Conservation (phyloP, 2,888 invertebrate species). For the Apotomis turbidana region DNA sequence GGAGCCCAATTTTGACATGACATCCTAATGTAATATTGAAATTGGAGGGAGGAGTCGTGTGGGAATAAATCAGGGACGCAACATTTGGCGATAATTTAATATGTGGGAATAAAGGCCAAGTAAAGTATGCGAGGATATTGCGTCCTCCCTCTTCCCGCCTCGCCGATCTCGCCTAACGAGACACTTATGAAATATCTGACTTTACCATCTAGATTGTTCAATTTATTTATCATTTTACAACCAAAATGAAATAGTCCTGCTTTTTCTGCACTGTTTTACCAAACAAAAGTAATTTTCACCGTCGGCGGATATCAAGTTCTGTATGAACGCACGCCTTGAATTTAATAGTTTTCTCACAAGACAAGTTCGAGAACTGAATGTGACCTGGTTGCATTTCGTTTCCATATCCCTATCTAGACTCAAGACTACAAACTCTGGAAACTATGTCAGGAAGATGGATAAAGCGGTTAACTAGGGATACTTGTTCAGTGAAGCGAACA, state of each 20-base stretch:
- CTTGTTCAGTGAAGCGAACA: constrained; percentile 35
- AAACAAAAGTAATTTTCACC: not conserved
- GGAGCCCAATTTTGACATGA: constrained; percentile 25
- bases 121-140: constrained; percentile 48
- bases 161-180: constrained; percentile 46
- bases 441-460: constrained; percentile 37
- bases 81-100: constrained; percentile 76
- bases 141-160: constrained; percentile 31
- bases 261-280: not conserved
- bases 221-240: constrained; percentile 36
- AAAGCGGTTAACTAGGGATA: constrained; percentile 37
- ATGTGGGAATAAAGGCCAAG: constrained; percentile 62
- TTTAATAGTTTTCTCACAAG: constrained; percentile 16
- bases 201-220: constrained; percentile 42
- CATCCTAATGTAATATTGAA: constrained; percentile 46
- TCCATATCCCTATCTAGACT: constrained; percentile 27
- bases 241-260: not conserved
- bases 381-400: constrained; percentile 36
- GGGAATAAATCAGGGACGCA: constrained; percentile 64
- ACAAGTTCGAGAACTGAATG: constrained; percentile 26
- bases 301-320: not conserved
- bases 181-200: constrained; percentile 48
- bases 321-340: not conserved
- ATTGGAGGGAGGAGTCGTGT: constrained; percentile 47
- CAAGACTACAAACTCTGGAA: constrained; percentile 26